These are phyloP conservation scores for Ormyrus nitidulus DNA, from an alignment of 2,888 invertebrate species.

Conservation along the genomic window DNA sequence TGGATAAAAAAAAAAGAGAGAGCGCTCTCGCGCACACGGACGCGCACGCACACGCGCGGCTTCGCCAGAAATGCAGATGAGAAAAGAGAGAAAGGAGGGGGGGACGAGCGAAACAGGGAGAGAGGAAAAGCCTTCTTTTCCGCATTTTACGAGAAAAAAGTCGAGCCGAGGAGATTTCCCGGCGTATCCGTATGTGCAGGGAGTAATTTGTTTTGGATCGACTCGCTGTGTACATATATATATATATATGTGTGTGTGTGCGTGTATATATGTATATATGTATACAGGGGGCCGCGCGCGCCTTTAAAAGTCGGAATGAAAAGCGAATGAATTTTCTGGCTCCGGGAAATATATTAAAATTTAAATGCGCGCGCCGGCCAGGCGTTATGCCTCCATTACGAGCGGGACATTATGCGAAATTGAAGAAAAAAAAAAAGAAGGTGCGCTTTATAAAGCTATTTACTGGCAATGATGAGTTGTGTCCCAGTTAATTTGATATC, in stretches of 20 bases:
- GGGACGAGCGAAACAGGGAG: background rate
- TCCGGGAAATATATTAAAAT: constrained; percentile 30
- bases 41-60: too few relatives aligned
- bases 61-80: too few relatives aligned
- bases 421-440: constrained; percentile 50
- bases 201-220: constrained; percentile 43
- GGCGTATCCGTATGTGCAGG: constrained; percentile 4
- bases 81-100: background rate
- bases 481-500: too few relatives aligned
- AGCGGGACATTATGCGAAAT: constrained; percentile 25
- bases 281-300: background rate
- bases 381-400: too few relatives aligned
- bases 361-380: background rate
- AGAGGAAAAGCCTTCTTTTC: constrained; percentile 36
- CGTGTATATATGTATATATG: background rate
- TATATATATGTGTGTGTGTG: background rate
- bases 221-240: background rate
- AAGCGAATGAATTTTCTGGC: constrained; percentile 35
- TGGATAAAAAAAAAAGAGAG: background rate
- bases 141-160: constrained; percentile 32
- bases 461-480: too few relatives aligned
- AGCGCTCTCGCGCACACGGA: too few relatives aligned
- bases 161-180: constrained; percentile 14
- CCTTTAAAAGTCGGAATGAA: constrained; percentile 8
- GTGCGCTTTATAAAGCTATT: background rate